Evolutionary conservation across 2,888 invertebrate species (phyloP).

Genomic region (Polylopha cassiicola): DNA sequence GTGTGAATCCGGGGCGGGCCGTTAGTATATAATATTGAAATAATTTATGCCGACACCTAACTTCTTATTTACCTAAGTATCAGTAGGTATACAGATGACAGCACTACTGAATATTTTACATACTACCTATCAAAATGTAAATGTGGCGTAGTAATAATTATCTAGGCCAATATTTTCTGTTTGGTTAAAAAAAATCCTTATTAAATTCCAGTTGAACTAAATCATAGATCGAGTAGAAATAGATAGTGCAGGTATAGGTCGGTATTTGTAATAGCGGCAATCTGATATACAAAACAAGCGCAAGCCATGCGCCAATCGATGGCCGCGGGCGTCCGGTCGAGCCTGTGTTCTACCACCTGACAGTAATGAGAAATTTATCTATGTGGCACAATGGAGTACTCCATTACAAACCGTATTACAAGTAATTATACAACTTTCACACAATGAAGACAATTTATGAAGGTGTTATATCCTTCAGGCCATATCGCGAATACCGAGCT

Average conservation of each 20-base stretch:
- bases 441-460: constrained; percentile 16
- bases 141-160: too few relatives aligned
- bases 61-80: too few relatives aligned
- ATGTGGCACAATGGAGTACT: constrained; percentile 39
- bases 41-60: too few relatives aligned
- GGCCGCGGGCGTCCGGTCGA: constrained; percentile 27
- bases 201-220: constrained; percentile 2
- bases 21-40: too few relatives aligned
- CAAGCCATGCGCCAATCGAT: constrained; percentile 28
- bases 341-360: constrained; percentile 28
- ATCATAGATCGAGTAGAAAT: constrained; percentile 13
- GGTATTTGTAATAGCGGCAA: constrained; percentile 22
- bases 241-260: constrained; percentile 11
- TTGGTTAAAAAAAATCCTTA: too few relatives aligned
- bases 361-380: constrained; percentile 50
- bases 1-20: too few relatives aligned
- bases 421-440: constrained; percentile 19
- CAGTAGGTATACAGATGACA: too few relatives aligned
- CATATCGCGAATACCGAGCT: background rate
- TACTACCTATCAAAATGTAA: too few relatives aligned
- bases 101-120: too few relatives aligned
- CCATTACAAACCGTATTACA: constrained; percentile 21
- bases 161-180: too few relatives aligned
- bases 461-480: background rate
- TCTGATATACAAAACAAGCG: constrained; percentile 29